Conservation (phyloP, 2,113 vertebrate genomes). For the Takifugu bimaculatus region DNA sequence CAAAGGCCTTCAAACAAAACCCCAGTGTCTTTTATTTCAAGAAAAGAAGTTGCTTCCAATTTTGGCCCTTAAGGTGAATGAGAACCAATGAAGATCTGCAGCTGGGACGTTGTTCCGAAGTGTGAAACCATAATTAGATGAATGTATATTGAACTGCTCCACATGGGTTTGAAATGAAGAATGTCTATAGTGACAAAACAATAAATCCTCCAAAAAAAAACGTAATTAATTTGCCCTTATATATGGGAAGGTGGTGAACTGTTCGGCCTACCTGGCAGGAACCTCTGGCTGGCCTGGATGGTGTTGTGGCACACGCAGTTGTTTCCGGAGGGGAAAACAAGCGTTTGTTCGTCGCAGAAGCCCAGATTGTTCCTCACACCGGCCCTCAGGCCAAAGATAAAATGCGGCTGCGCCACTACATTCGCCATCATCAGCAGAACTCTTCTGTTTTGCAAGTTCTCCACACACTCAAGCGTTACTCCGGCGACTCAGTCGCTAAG, state of each 20-base stretch:
- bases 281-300: constrained; percentile 80
- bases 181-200: too few species aligned
- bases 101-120: too few species aligned
- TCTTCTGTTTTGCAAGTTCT: not conserved
- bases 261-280: constrained; percentile 80
- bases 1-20: too few species aligned
- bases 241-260: not conserved
- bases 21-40: too few species aligned
- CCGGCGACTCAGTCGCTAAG: constrained; percentile 43
- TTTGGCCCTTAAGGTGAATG: too few species aligned
- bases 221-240: not conserved
- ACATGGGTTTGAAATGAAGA: too few species aligned
- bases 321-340: constrained; percentile 85
- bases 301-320: constrained; percentile 84
- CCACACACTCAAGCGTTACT: not conserved
- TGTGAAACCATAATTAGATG: too few species aligned
- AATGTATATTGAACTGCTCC: too few species aligned
- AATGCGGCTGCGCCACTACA: constrained; percentile 70
- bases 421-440: constrained; percentile 13
- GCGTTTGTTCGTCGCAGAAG: constrained; percentile 83
- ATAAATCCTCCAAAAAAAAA: not conserved
- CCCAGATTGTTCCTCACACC: constrained; percentile 81
- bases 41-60: too few species aligned
- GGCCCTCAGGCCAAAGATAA: constrained; percentile 80
- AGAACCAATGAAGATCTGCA: too few species aligned